A percentile compares a stretch with the other conserved stretches of the same genome.
Conservation (phyloP, 2,113 vertebrate genomes). For the Malurus melanocephalus region DNA sequence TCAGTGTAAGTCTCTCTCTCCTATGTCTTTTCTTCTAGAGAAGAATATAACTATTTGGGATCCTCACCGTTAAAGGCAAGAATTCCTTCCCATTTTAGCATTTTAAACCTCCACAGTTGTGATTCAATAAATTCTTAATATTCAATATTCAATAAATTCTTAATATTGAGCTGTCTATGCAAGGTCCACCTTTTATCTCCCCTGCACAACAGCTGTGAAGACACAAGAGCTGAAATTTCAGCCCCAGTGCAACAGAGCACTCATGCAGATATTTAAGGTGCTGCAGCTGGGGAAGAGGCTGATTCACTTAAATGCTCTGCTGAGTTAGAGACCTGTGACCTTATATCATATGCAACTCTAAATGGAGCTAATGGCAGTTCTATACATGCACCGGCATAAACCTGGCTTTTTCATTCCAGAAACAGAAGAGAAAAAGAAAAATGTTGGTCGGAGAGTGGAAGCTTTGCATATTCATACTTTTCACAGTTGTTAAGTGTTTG, state of each 20-base stretch:
- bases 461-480: slow-evolving; percentile 70
- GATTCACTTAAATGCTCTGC: slow-evolving; percentile 10
- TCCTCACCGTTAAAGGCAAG: neutral
- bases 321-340: slow-evolving; percentile 6
- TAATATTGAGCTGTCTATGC: neutral
- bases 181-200: neutral
- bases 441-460: slow-evolving; percentile 25
- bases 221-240: neutral
- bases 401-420: neutral
- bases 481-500: slow-evolving; percentile 56
- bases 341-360: neutral
- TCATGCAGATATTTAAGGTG: neutral
- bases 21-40: neutral
- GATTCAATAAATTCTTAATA: neutral
- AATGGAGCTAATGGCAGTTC: neutral
- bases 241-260: neutral
- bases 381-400: neutral
- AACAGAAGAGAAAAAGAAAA: neutral
- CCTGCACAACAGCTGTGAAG: neutral
- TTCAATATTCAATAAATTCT: neutral
- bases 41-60: neutral
- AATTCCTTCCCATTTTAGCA: neutral
- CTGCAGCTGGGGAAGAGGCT: neutral
- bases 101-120: neutral
- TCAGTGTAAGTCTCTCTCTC: neutral